A percentile compares a stretch with the other conserved stretches of the same genome.
phyloP scores from a whole-genome alignment of 1,140 invertebrate species.

The Anagrus nilaparvatae region DNA sequence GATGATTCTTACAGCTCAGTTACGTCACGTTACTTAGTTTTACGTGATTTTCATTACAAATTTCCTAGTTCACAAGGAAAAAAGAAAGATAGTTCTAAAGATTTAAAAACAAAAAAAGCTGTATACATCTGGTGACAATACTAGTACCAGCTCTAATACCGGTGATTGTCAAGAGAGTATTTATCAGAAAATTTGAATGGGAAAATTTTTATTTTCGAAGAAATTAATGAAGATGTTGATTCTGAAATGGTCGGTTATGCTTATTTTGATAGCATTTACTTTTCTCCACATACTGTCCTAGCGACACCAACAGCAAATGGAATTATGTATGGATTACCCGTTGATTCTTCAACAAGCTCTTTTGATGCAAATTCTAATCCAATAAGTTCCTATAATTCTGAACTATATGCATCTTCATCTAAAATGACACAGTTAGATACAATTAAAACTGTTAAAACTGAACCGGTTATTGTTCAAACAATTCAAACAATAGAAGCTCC shows the following conservation, averaged over 20 bases:
- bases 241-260: slow-evolving; percentile 31
- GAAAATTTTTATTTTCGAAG: slow-evolving; percentile 39
- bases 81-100: slow-evolving; percentile 31
- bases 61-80: slow-evolving; percentile 17
- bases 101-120: slow-evolving; percentile 36
- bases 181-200: slow-evolving; percentile 37
- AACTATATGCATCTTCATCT: slow-evolving; percentile 38
- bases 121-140: slow-evolving; percentile 41
- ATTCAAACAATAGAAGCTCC: slow-evolving; percentile 33
- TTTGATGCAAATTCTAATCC: slow-evolving; percentile 37
- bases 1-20: slow-evolving; percentile 21
- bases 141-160: slow-evolving; percentile 38
- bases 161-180: slow-evolving; percentile 34
- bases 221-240: slow-evolving; percentile 39
- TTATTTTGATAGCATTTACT: slow-evolving; percentile 31
- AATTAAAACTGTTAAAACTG: slow-evolving; percentile 27
- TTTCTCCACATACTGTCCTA: slow-evolving; percentile 18
- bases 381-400: slow-evolving; percentile 25
- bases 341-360: slow-evolving; percentile 26
- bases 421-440: slow-evolving; percentile 29
- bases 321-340: slow-evolving; percentile 25
- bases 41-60: slow-evolving; percentile 49
- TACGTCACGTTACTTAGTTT: slow-evolving; percentile 42
- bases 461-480: slow-evolving; percentile 37
- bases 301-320: slow-evolving; percentile 36